These are phyloP conservation scores for Brachionus manjavacas DNA, from an alignment of 1,140 invertebrate species.

Conservation along the genomic window DNA sequence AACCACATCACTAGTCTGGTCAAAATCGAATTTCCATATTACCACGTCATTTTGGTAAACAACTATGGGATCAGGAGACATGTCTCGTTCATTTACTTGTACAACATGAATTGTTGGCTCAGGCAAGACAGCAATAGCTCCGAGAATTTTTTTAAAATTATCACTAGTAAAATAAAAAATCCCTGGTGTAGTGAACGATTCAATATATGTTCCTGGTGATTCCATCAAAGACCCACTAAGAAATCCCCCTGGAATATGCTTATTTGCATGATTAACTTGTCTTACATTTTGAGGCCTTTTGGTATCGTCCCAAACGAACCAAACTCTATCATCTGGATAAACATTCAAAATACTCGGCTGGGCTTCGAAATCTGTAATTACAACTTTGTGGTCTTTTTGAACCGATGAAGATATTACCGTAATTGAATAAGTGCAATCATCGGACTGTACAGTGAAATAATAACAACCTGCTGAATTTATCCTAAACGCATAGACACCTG, in stretches of 20 bases:
- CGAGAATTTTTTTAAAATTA: constrained; percentile 51
- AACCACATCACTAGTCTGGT: constrained; percentile 47
- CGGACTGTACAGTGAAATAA: not conserved
- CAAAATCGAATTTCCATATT: constrained; percentile 51
- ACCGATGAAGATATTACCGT: constrained; percentile 38
- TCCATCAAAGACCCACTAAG: constrained; percentile 53
- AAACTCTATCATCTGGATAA: constrained; percentile 54
- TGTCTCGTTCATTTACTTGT: constrained; percentile 46
- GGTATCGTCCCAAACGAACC: constrained; percentile 57
- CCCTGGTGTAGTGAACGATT: constrained; percentile 52
- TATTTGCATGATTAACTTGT: constrained; percentile 54
- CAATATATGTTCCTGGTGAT: constrained; percentile 53
- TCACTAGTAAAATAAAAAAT: constrained; percentile 55
- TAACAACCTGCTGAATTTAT: constrained; percentile 23
- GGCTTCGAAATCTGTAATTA: constrained; percentile 55
- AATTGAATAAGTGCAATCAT: not conserved
- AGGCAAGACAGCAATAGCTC: constrained; percentile 53
- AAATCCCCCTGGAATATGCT: constrained; percentile 51
- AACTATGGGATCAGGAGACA: constrained; percentile 51
- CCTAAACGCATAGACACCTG: not conserved
- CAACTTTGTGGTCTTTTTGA: constrained; percentile 54
- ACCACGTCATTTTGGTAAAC: constrained; percentile 54
- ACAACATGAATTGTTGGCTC: constrained; percentile 54
- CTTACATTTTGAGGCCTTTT: constrained; percentile 55
- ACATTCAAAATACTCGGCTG: constrained; percentile 54